These are phyloP conservation scores for Pachyuromys duprasi DNA, from an alignment of 2,797 vertebrate genomes.

Conservation along the genomic window DNA sequence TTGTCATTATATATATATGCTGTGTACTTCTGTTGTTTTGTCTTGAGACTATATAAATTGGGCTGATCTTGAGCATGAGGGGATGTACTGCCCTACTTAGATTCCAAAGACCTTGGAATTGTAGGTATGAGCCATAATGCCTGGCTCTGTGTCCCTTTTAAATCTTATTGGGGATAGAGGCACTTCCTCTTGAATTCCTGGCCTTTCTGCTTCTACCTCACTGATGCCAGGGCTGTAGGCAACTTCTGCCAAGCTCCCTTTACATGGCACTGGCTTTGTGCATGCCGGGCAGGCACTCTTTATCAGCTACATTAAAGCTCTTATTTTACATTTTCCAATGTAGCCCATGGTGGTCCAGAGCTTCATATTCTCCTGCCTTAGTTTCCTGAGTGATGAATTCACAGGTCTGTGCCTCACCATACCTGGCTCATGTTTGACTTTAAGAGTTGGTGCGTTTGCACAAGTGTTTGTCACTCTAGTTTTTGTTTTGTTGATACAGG, in stretches of 20 bases:
- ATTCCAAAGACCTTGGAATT: neutral
- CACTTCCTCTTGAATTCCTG: neutral
- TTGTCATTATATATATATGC: constrained; percentile 1
- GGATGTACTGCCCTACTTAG: neutral
- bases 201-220: neutral
- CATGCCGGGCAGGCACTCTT: neutral
- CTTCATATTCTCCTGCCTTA: neutral
- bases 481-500: neutral
- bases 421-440: neutral
- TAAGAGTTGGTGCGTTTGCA: constrained; percentile 11
- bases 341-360: neutral
- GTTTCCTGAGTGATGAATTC: neutral
- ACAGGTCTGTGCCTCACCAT: neutral
- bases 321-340: neutral
- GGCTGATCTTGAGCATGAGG: neutral
- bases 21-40: neutral
- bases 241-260: neutral
- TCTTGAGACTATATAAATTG: neutral
- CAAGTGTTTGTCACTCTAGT: neutral
- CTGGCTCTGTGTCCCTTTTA: neutral
- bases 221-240: neutral
- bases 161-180: neutral
- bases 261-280: neutral
- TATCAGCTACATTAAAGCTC: neutral
- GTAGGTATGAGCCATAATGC: neutral